Evolutionary conservation across 1,140 invertebrate genomes (phyloP), one percentile per base, ranked within the genome.

Genomic region (Rhyzopertha dominica): DNA sequence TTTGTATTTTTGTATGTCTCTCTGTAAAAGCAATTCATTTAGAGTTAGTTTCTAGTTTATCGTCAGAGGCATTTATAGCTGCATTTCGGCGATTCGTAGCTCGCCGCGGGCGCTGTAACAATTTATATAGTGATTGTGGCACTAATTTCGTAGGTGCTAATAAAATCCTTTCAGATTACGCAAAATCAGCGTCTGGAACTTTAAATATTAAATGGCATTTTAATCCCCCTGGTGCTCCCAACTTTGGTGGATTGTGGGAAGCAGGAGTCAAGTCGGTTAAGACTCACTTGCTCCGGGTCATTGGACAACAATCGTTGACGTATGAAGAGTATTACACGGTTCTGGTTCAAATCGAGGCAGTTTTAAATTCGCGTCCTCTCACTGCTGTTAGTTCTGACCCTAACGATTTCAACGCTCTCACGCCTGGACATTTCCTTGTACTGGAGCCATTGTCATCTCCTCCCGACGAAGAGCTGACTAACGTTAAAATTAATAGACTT

Each of bases 61-160:
- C n/a, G n/a, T n/a, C n/a, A n/a, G 47, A 59, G 22, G 41, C 48
- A n/a, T 56, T 58, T 19, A 18, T 63, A 1, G 16, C 47, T 16
- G 37, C 52, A 4, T 32, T 66, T 7, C 16, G 39, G 7, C 44
- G 56, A n/a, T 62, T 65, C 24, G 43, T 53, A 2, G 18, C 43
- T 14, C 26, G 53, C 7, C 18, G 61, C 26, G 56, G 61, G 5
- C 26, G 35, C n/a, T 44, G 61, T 5, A 7, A 35, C 7, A n/a
- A 41, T 10, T 17, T 65, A 2, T 46, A 43, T 14, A 58, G 44
- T 20, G 64, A 69, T 41, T 59, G 58, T 41, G 67, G 56, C n/a
- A 66, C 55, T 3, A 66, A 62, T 46, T 65, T 69, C 44, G 44
- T 54, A 4, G 61, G 61, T n/a, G 55, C 57, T 4, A 19, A 49